Base-by-base conservation (phyloP, 2,888 invertebrate species). In the Agrypnus murinus region DNA sequence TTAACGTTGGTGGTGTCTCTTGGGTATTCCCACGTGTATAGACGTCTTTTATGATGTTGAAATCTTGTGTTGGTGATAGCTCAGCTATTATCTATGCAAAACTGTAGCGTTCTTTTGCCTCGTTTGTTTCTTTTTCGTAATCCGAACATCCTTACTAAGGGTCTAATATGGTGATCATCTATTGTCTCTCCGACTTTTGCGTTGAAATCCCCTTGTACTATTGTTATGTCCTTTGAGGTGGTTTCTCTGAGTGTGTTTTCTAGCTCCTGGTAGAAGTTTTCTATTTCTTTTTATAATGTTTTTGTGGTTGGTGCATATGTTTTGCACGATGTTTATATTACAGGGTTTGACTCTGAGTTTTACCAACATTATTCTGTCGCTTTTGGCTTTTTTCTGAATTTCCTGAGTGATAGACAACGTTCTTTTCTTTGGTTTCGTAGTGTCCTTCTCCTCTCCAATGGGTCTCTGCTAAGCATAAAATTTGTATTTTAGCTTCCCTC, bases 11-110 rank as follows among this genome's bases (percentile, higher is more conserved):
- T 50, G 32, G 32, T 48, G 32, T 32, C 50, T 2, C 32, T n/a
- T 32, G 50, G 50, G 31, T 10, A 50, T 50, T 50, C 31, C 50
- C 50, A 50, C 14, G 50, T 50, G 32, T 50, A 50, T 50, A 31
- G 14, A 10, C 31, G 50, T 50, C 12, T 14, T 50, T 32, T 50
- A 12, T 50, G 50, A 12, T 50, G 50, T 50, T 50, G n/a, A 50
- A 50, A 31, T 50, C 50, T 31, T 50, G 32, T 50, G 32, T 31
- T 50, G 8, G 50, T 50, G 25, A 50, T 50, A 10, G 50, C 31
- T 32, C 25, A 32, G n/a, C 12, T 50, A n/a, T 50, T 25, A 25
- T 31, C 31, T 10, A 50, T 31, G 32, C 50, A 50, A 12, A 31
- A 31, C 50, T 50, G 50, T 25, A 50, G 12, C 12, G 31, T 50